Conservation (phyloP, 2,113 vertebrate species). For the Typhlomys cinereus region DNA sequence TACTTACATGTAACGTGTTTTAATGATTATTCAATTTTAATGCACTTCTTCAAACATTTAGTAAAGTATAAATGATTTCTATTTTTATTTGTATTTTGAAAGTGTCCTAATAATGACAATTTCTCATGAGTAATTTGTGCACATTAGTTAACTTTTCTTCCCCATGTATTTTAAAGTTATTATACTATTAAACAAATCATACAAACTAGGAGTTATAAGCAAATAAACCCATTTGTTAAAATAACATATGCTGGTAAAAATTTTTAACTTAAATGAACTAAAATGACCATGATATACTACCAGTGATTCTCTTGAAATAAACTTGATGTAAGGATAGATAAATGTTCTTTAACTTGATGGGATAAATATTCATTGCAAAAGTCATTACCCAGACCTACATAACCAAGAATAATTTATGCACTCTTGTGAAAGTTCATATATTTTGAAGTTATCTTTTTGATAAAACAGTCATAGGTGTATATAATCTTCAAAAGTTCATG, state of each 20-base stretch:
- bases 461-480: neutral
- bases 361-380: neutral
- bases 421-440: neutral
- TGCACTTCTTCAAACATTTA: neutral
- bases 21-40: neutral
- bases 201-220: neutral
- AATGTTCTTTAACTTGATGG: conserved; percentile 22
- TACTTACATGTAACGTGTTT: neutral
- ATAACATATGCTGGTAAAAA: neutral
- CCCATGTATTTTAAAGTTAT: neutral
- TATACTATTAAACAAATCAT: neutral
- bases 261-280: neutral
- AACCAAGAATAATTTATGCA: neutral
- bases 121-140: conserved; percentile 24
- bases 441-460: neutral
- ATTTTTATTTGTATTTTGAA: conserved; percentile 37
- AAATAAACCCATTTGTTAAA: conserved; percentile 1
- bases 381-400: neutral
- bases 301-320: neutral
- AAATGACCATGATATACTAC: neutral
- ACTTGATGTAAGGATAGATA: neutral
- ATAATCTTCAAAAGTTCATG: neutral
- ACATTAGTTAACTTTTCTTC: neutral
- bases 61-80: neutral
- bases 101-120: neutral